Base-by-base conservation (phyloP, 2,888 invertebrate genomes). In the Ichneumon xanthorius region DNA sequence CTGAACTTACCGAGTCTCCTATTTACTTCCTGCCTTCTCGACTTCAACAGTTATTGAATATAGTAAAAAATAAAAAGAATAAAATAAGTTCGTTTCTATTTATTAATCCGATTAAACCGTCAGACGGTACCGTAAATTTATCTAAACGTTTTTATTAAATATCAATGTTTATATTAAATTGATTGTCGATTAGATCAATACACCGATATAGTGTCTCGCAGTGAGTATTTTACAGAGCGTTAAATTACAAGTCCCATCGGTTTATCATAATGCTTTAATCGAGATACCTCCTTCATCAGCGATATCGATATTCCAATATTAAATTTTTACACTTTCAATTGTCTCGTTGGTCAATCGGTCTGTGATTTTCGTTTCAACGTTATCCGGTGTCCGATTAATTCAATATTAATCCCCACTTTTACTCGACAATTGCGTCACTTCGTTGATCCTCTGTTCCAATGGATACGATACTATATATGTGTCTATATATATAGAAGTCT, bases 161-260 rank as follows among this genome's bases (percentile, higher is more conserved):
- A 33, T 40, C 7, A 19, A 30, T 37, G 33, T 58, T 55, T 19
- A 19, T 19, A 40, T 37, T 37, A 40, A 33, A 72, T 40, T 72
- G 72, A 58, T 72, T 72, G 72, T 72, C 72, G 40, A 22, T 72
- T 55, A 72, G 55, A 33, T 40, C 40, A 26, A 11, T 58, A 58
- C 58, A 58, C 40, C 14, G 55, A 58, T 40, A 58, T 55, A 63
- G 7, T 16, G 19, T 55, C 22, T 37, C 37, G n/a, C 33, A 19
- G 37, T 16, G 19, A 53, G 2, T 11, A 72, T 58, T 37, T 55
- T 58, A 9, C 37, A 37, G n/a, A 9, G 0, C 4, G 9, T 58
- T 22, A 40, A 6, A 72, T 6, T 55, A 55, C 37, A 72, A 9
- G 37, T 37, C 7, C 14, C 53, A 19, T 33, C 6, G 14, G 6